Base-by-base conservation (phyloP, 2,113 vertebrate species). In the Sisor rabdophorus region DNA sequence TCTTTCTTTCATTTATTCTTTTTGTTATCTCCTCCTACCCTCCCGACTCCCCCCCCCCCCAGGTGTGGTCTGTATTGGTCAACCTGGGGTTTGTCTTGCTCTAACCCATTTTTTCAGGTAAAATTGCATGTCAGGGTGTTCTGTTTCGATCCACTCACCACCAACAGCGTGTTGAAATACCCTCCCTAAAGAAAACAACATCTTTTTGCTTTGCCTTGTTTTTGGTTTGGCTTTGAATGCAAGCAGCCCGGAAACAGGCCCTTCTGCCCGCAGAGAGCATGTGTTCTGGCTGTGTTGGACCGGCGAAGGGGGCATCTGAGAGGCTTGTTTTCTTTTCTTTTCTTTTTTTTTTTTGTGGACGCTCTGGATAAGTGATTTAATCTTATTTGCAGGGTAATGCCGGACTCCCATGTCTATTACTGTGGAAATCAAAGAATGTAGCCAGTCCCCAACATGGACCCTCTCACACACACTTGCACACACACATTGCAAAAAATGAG, bases 401-500 rank as follows among this genome's bases (percentile, higher is more conserved):
- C 91, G 91, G 91, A 92, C 84, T 89, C 91, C 90, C 91, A 92
- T 92, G 90, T 92, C 91, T 91, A 90, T 92, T 92, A 92, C 92
- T 91, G 90, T 92, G 92, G 92, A 92, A 91, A 91, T 89, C 92
- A 93, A 90, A 93, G 92, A 92, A 93, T 93, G 92, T 92, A 93
- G 91, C 92, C 91, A 91, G 89, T 91, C 90, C 89, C 90, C 90
- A 90, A 92, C 89, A 92, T 83, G 91, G 91, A 93, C 90, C 87
- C 87, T 88, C 86, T 88, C 89, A 89, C 85, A 89, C 87, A 89
- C 70, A 90, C 87, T 90, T 88, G 7, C 32, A 36, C 32, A 36
- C 87, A 89, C 70, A 90, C 87, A 91, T 88, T 89, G 89, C 89
- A 90, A 89, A 91, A 92, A 74, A 87, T 44, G 40, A 75, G 75